Conservation (phyloP, 2,113 vertebrate species). For the Paedocypris sp. region DNA sequence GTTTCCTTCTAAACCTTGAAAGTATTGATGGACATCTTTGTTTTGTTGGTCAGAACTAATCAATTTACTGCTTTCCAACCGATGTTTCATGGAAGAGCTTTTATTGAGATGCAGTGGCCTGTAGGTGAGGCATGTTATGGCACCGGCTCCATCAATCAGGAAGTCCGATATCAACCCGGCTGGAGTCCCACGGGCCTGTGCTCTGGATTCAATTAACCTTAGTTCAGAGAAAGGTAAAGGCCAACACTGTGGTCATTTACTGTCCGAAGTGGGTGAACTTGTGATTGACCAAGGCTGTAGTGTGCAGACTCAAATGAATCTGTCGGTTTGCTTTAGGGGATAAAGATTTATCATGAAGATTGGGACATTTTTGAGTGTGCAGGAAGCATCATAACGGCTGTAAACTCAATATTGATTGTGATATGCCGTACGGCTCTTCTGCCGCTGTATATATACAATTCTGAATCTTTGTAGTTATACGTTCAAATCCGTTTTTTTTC, state of each 20-base stretch:
- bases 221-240: constrained; percentile 10
- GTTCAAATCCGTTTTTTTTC: too few species aligned
- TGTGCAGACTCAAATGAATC: neutral
- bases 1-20: constrained; percentile 26
- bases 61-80: neutral
- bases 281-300: neutral
- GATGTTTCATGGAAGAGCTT: constrained; percentile 5
- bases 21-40: neutral
- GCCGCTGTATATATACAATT: too few species aligned
- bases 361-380: too few species aligned
- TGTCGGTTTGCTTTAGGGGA: too few species aligned
- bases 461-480: too few species aligned
- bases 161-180: constrained; percentile 11
- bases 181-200: neutral
- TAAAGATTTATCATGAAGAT: too few species aligned
- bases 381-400: too few species aligned
- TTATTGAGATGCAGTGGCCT: constrained; percentile 10
- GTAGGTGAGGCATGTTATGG: constrained; percentile 4
- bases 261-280: neutral
- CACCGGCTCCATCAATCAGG: constrained; percentile 22
- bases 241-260: constrained; percentile 3
- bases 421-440: too few species aligned
- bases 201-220: constrained; percentile 7
- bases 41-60: neutral
- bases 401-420: too few species aligned